Conservation (phyloP, 2,888 invertebrate species). For the Bugulina stolonifera region DNA sequence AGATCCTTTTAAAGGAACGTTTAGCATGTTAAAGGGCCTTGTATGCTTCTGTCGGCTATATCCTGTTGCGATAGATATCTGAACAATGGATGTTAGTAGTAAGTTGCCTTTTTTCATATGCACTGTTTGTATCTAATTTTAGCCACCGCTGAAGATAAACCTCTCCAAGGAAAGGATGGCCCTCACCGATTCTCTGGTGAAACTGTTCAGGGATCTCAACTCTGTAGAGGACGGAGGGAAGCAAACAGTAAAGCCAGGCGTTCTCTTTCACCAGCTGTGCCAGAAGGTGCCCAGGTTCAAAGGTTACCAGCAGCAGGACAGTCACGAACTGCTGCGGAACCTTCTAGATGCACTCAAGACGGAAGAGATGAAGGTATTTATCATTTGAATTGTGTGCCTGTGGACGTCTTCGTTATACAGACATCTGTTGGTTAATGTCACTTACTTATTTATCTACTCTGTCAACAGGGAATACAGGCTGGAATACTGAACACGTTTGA, state of each 20-base stretch:
- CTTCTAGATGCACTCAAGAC: conserved; percentile 79
- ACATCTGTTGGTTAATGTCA: no score
- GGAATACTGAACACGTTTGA: conserved; percentile 74
- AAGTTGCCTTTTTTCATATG: no score
- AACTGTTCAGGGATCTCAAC: conserved; percentile 53
- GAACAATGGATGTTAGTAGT: no score
- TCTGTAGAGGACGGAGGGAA: conserved; percentile 35
- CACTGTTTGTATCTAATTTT: no score
- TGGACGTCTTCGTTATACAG: no score
- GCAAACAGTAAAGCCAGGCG: conserved; percentile 47
- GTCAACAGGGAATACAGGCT: conserved; percentile 75
- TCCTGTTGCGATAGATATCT: no score
- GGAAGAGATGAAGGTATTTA: conserved; percentile 59
- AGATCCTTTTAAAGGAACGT: no score
- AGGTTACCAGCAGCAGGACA: conserved; percentile 91
- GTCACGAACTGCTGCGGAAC: conserved; percentile 86
- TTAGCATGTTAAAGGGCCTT: no score
- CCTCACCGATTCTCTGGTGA: conserved; percentile 49
- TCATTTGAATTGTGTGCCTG: no score
- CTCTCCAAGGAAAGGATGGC: conserved; percentile 46
- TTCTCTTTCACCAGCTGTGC: conserved; percentile 50
- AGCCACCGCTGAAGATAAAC: conserved; percentile 48
- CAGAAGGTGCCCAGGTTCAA: conserved; percentile 71
- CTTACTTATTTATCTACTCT: no score
- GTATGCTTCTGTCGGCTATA: no score